These are phyloP conservation scores for Mastomys coucha DNA, from an alignment of 2,113 vertebrate genomes.

Conservation along the genomic window DNA sequence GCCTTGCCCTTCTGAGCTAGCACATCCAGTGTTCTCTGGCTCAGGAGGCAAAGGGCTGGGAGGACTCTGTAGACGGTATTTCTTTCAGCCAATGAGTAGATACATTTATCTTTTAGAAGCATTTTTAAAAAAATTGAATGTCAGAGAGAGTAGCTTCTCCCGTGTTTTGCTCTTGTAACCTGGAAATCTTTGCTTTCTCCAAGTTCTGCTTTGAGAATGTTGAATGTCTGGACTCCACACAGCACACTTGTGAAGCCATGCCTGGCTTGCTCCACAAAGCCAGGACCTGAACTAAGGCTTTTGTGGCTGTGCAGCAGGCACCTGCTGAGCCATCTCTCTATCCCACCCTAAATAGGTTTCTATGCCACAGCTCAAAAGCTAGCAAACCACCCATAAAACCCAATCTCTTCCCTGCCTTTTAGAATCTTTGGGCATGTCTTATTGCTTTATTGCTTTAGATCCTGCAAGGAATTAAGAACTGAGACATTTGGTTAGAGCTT, in stretches of 20 bases:
- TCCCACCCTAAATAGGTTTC: background rate
- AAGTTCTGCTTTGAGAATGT: background rate
- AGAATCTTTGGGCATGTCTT: background rate
- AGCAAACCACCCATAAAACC: background rate
- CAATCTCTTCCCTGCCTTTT: background rate
- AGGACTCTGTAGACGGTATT: background rate
- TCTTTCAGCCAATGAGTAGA: background rate
- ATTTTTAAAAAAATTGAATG: background rate
- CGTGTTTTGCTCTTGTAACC: background rate
- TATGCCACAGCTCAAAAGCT: background rate
- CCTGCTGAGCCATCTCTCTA: background rate
- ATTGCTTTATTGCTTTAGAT: background rate
- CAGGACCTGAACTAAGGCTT: background rate
- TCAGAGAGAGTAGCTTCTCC: background rate
- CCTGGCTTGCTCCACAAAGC: background rate
- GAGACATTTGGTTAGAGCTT: background rate
- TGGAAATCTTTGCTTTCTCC: background rate
- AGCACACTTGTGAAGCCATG: background rate
- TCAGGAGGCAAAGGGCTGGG: background rate
- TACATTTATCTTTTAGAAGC: background rate
- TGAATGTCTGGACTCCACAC: too few species aligned
- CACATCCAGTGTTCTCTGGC: background rate
- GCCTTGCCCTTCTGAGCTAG: fast-evolving
- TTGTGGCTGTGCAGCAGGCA: too few species aligned
- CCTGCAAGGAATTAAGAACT: background rate